Conservation (phyloP, 2,888 invertebrate species). For the Odontomyia ornata region DNA sequence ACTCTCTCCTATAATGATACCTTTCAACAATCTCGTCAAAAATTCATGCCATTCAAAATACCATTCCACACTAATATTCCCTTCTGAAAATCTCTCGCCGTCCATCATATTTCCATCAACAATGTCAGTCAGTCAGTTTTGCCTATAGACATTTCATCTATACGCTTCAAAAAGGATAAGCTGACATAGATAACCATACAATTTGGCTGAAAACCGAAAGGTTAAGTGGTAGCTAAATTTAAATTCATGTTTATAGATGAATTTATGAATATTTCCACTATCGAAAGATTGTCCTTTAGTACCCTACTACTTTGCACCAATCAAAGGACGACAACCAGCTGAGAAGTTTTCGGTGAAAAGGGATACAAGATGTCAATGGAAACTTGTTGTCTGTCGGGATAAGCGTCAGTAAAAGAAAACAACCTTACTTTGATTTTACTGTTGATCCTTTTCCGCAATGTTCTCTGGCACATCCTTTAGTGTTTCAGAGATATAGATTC, state of each 20-base stretch:
- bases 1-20: too few species aligned
- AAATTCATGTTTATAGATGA: slow-evolving; percentile 36
- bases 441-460: slow-evolving; percentile 10
- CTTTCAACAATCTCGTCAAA: too few species aligned
- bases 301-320: slow-evolving; percentile 1
- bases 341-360: background rate
- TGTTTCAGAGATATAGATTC: background rate
- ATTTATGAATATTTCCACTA: slow-evolving; percentile 36
- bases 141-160: too few species aligned
- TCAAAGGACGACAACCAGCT: background rate
- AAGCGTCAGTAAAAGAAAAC: slow-evolving; percentile 1
- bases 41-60: too few species aligned
- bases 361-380: background rate
- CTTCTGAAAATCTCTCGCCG: too few species aligned
- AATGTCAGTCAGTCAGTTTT: too few species aligned
- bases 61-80: too few species aligned
- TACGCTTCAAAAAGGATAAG: too few species aligned
- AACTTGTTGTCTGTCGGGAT: background rate
- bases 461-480: background rate
- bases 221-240: slow-evolving; percentile 40
- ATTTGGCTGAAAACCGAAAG: slow-evolving; percentile 16
- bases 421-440: slow-evolving; percentile 17
- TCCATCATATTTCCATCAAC: too few species aligned
- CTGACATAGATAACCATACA: background rate
- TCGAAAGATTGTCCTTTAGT: background rate